These are phyloP conservation scores for Epinotia brunnichana DNA, from an alignment of 2,888 invertebrate species.

Conservation along the genomic window DNA sequence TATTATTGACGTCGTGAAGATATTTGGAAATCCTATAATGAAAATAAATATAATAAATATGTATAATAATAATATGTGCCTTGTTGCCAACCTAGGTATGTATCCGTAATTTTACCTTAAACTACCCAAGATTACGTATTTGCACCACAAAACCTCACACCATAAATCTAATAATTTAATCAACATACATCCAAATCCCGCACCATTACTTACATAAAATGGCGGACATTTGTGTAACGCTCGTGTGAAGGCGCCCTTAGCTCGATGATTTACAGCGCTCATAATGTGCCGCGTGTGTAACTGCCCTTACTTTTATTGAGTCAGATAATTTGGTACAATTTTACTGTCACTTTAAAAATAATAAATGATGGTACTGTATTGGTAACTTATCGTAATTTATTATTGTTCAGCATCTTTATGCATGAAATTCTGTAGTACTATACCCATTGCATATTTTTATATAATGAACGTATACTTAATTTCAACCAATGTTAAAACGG, in stretches of 20 bases:
- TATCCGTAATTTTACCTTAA: not conserved
- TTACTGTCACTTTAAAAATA: not conserved
- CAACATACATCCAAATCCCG: constrained; percentile 11
- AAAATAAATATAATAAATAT: too few relatives aligned
- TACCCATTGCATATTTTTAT: too few relatives aligned
- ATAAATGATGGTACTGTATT: not conserved
- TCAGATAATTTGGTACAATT: constrained; percentile 7
- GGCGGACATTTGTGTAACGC: constrained; percentile 5
- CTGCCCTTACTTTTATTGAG: constrained; percentile 29
- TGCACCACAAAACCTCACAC: not conserved
- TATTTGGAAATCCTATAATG: too few relatives aligned
- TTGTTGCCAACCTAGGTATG: too few relatives aligned
- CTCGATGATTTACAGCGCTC: constrained; percentile 18
- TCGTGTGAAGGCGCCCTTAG: constrained; percentile 16
- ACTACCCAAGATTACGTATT: constrained; percentile 10
- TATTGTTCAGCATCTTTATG: too few relatives aligned
- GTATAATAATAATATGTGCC: too few relatives aligned
- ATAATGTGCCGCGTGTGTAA: constrained; percentile 28
- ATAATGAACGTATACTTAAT: too few relatives aligned
- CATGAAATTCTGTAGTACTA: too few relatives aligned
- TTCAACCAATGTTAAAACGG: too few relatives aligned
- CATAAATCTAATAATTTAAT: constrained; percentile 33
- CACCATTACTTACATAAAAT: constrained; percentile 8
- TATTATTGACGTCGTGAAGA: too few relatives aligned
- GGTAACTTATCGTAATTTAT: too few relatives aligned